These are phyloP conservation scores for Arvicanthis niloticus DNA, from an alignment of 2,113 vertebrate species.

Conservation along the genomic window DNA sequence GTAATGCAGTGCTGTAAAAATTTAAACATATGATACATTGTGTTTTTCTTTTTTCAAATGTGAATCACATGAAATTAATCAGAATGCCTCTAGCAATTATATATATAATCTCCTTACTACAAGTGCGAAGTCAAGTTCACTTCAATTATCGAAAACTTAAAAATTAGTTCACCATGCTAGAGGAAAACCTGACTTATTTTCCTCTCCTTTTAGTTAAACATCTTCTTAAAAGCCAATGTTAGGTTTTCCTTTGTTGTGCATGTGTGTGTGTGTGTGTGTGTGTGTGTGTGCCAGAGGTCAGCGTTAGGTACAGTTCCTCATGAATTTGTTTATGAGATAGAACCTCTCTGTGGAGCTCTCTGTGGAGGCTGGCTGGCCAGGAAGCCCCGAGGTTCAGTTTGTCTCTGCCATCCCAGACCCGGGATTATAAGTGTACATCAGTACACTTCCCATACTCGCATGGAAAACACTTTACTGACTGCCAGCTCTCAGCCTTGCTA, in stretches of 20 bases:
- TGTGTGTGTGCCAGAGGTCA: background rate
- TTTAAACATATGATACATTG: slow-evolving; percentile 34
- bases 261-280: background rate
- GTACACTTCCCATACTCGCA: background rate
- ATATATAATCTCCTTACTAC: background rate
- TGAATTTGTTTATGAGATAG: background rate
- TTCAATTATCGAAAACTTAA: slow-evolving; percentile 3
- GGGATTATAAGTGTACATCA: no score
- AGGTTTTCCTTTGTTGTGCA: background rate
- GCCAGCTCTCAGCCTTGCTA: background rate
- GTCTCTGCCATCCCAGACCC: no score
- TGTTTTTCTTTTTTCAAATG: background rate
- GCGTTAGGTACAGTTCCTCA: background rate
- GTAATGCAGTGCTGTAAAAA: background rate
- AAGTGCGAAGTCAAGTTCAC: slow-evolving; percentile 38
- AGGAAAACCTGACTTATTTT: slow-evolving; percentile 47
- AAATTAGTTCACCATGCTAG: slow-evolving; percentile 18
- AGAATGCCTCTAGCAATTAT: slow-evolving; percentile 2
- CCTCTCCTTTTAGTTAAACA: slow-evolving; percentile 2
- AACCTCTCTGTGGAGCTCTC: background rate
- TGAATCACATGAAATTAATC: background rate
- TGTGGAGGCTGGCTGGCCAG: background rate
- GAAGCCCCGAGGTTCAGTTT: no score
- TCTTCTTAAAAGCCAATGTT: background rate
- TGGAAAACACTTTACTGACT: no score